Evolutionary conservation across 92 coral and sea anemone species (phyloP).

Genomic region (Virgularia gustaviana): DNA sequence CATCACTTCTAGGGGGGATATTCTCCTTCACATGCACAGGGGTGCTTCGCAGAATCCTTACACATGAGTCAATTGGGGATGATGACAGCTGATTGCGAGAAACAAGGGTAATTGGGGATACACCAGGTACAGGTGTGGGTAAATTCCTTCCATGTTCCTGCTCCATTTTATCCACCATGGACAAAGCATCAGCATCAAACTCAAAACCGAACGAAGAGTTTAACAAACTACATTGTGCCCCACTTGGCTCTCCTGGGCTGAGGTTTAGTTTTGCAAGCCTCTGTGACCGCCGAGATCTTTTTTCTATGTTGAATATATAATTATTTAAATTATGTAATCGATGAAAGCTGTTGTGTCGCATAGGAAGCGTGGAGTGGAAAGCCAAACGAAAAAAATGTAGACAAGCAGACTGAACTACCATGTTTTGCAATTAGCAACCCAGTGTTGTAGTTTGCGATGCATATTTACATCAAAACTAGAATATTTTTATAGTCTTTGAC

Average conservation of each 20-base stretch:
- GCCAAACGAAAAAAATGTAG: too few species aligned
- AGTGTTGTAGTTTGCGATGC: too few species aligned
- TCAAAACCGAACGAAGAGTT: constrained; percentile 87
- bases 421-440: too few species aligned
- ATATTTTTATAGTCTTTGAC: too few species aligned
- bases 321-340: too few species aligned
- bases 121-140: constrained; percentile 10
- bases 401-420: too few species aligned
- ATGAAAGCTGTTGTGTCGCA: too few species aligned
- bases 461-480: too few species aligned
- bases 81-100: background rate
- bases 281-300: constrained; percentile 21
- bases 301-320: background rate
- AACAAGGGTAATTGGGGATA: background rate
- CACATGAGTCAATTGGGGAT: constrained; percentile 1
- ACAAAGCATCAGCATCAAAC: constrained; percentile 81
- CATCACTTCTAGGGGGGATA: background rate
- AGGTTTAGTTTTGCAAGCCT: constrained; percentile 21
- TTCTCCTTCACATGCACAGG: background rate
- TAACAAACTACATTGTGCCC: constrained; percentile 37
- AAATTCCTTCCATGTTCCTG: constrained; percentile 40
- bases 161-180: constrained; percentile 79
- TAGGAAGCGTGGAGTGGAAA: too few species aligned
- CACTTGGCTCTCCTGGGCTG: constrained; percentile 10
- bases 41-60: constrained; percentile 6